Evolutionary conservation across 2,888 invertebrate genomes (phyloP).

Genomic region (Tenthredo mesomela): DNA sequence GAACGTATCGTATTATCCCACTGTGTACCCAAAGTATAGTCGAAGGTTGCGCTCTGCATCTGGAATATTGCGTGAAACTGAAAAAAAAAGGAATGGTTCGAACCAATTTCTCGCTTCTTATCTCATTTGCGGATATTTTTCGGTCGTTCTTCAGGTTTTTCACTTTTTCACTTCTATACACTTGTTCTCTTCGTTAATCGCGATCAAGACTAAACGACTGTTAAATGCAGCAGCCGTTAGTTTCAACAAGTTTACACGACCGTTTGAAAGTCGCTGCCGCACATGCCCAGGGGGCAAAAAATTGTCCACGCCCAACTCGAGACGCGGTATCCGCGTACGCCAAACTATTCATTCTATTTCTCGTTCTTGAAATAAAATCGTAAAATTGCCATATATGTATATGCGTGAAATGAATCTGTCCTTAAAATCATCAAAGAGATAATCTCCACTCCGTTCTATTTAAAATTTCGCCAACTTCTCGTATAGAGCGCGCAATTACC

Average conservation of each 20-base stretch:
- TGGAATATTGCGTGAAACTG: too few relatives aligned
- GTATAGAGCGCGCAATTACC: too few relatives aligned
- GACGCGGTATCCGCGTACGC: constrained; percentile 11
- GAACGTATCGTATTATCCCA: background rate
- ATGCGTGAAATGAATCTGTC: too few relatives aligned
- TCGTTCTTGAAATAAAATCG: background rate
- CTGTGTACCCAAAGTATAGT: background rate
- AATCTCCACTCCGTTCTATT: too few relatives aligned
- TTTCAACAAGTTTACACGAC: background rate
- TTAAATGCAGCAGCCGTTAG: background rate
- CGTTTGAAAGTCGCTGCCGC: constrained; percentile 32
- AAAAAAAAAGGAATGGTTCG: background rate
- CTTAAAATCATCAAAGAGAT: too few relatives aligned
- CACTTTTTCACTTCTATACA: background rate
- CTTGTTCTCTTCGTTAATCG: background rate
- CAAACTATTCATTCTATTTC: background rate
- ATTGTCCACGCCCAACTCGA: constrained; percentile 37
- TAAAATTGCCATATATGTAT: too few relatives aligned
- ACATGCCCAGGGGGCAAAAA: constrained; percentile 11
- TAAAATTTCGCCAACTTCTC: too few relatives aligned
- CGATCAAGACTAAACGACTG: background rate
- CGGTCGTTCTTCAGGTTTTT: background rate
- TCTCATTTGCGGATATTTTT: background rate
- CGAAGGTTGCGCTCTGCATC: background rate
- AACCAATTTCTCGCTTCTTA: background rate